A percentile compares a stretch with the other conserved stretches of the same genome.
These are phyloP conservation scores for Musca vetustissima DNA, from an alignment of 1,140 invertebrate species.

Conservation along the genomic window DNA sequence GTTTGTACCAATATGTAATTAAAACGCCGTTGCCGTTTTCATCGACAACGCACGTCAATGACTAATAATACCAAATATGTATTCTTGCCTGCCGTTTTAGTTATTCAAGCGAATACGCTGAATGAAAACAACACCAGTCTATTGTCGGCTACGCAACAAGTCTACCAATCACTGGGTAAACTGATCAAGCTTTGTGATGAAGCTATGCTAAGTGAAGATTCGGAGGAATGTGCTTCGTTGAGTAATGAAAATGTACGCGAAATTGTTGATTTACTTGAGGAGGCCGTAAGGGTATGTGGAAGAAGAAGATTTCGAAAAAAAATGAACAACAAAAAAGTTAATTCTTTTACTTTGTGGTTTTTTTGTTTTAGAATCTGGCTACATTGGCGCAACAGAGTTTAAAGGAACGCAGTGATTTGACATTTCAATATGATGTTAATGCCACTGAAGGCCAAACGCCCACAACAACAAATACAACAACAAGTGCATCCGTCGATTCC, in stretches of 20 bases:
- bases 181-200: conserved; percentile 89
- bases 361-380: conserved; percentile 61
- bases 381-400: conserved; percentile 68
- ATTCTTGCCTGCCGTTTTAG: conserved; percentile 5
- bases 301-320: too few relatives aligned
- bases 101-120: conserved; percentile 66
- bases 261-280: conserved; percentile 75
- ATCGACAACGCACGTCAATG: not conserved
- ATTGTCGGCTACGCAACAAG: conserved; percentile 77
- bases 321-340: not conserved
- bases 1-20: not conserved
- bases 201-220: conserved; percentile 67
- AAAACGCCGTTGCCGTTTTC: not conserved
- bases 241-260: conserved; percentile 75
- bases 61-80: not conserved
- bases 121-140: conserved; percentile 68
- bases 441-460: conserved; percentile 9
- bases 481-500: conserved; percentile 27
- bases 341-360: not conserved
- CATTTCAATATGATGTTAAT: conserved; percentile 27
- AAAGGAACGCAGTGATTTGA: conserved; percentile 58
- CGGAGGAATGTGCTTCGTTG: conserved; percentile 61
- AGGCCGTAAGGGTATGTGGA: conserved; percentile 70
- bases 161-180: conserved; percentile 83
- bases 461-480: conserved; percentile 6